Evolutionary conservation across 2,113 vertebrate species (phyloP).

Genomic region (Eidolon helvum): DNA sequence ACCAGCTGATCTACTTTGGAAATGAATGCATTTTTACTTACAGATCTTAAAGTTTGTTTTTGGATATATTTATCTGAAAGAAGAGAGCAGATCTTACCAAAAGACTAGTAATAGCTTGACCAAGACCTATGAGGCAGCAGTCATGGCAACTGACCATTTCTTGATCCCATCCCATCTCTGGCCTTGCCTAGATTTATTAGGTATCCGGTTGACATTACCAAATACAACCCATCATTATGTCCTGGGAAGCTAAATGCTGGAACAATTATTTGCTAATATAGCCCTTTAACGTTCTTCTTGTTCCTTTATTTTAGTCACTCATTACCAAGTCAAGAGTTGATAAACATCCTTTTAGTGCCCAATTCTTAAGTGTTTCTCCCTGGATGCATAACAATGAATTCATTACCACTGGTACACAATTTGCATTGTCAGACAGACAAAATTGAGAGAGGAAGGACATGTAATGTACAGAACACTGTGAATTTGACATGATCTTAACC

Average conservation of each 20-base stretch:
- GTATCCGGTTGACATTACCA: slow-evolving; percentile 81
- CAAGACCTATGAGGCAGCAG: slow-evolving; percentile 81
- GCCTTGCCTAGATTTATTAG: slow-evolving; percentile 78
- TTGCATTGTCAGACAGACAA: slow-evolving; percentile 87
- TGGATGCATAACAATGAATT: slow-evolving; percentile 89
- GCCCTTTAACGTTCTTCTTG: slow-evolving; percentile 80
- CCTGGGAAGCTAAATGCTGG: slow-evolving; percentile 80
- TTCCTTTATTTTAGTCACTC: slow-evolving; percentile 85
- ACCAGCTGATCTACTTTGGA: slow-evolving; percentile 93
- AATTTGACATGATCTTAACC: slow-evolving; percentile 82
- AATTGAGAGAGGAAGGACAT: slow-evolving; percentile 84
- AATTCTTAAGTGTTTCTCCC: slow-evolving; percentile 91
- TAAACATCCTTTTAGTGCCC: slow-evolving; percentile 91
- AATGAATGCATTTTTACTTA: slow-evolving; percentile 99
- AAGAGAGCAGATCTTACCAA: slow-evolving; percentile 91
- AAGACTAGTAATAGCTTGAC: slow-evolving; percentile 83
- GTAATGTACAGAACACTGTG: slow-evolving; percentile 84
- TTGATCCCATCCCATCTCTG: slow-evolving; percentile 81
- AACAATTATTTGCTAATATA: slow-evolving; percentile 83
- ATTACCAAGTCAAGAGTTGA: slow-evolving; percentile 88
- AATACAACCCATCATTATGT: slow-evolving; percentile 84
- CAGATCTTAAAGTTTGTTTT: slow-evolving; percentile 91
- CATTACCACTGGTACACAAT: slow-evolving; percentile 90
- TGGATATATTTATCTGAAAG: slow-evolving; percentile 90
- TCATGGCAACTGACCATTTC: slow-evolving; percentile 79